Percentiles rank a stretch among this genome's conserved stretches.
Conservation (phyloP, 2,797 vertebrate species). For the Antennarius maculatus region DNA sequence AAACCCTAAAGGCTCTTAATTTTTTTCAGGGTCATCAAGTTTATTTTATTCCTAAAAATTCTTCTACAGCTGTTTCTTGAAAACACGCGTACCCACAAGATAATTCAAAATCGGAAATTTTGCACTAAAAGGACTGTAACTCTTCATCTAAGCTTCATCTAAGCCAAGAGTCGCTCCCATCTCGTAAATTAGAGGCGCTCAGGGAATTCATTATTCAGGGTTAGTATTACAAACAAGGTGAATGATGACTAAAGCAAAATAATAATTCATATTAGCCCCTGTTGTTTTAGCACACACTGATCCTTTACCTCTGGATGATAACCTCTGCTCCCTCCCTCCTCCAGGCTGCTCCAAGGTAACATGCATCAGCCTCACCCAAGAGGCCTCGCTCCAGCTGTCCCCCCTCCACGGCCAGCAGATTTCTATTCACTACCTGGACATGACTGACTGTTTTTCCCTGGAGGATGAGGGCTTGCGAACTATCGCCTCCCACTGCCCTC, state of each 20-base stretch:
- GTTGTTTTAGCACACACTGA: neutral
- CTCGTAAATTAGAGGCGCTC: neutral
- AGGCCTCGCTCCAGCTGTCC: slow-evolving; percentile 92
- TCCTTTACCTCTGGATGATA: neutral
- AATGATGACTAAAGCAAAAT: neutral
- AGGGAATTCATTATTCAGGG: neutral
- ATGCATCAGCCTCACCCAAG: slow-evolving; percentile 94
- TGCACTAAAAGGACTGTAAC: neutral
- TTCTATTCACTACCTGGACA: slow-evolving; percentile 96
- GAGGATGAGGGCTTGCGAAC: slow-evolving; percentile 97
- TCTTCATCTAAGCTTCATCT: neutral
- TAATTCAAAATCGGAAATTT: neutral
- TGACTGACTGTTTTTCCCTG: slow-evolving; percentile 98
- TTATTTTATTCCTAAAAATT: neutral
- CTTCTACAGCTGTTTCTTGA: too few species aligned
- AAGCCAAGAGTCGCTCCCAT: neutral
- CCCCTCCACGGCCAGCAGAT: slow-evolving; percentile 96
- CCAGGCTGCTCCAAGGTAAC: slow-evolving; percentile 98
- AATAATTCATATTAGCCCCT: neutral
- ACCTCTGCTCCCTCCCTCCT: slow-evolving; percentile 4
- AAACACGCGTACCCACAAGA: neutral
- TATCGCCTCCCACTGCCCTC: slow-evolving; percentile 96
- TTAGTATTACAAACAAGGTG: too few species aligned
- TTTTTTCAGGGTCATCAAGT: neutral
- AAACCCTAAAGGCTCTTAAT: neutral